Evolutionary conservation across 2,797 vertebrate genomes (phyloP).

Genomic region (Brachymystax lenok): DNA sequence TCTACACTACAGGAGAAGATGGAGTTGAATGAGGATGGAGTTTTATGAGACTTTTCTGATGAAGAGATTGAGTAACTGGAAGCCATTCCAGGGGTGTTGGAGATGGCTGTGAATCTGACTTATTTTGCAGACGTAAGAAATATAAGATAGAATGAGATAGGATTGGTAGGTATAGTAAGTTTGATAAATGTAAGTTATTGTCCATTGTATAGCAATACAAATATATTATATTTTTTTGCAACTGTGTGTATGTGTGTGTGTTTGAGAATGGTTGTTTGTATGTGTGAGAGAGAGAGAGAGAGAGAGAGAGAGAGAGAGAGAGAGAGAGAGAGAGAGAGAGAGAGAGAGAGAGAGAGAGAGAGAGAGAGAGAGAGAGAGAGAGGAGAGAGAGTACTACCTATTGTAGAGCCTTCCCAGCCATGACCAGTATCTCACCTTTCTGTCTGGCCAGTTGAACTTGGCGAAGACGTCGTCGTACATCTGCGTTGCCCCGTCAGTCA

Average conservation of each 20-base stretch:
- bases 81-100: neutral
- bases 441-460: conserved; percentile 95
- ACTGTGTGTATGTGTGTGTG: too few relatives aligned
- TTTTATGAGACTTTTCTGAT: neutral
- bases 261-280: too few relatives aligned
- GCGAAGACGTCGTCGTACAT: conserved; percentile 94
- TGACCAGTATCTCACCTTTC: conserved; percentile 81
- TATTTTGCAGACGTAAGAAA: neutral
- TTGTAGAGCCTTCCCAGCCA: neutral
- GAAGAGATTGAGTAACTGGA: neutral
- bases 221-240: too few relatives aligned
- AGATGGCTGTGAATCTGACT: neutral
- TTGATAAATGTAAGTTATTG: too few relatives aligned
- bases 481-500: conserved; percentile 93
- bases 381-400: neutral
- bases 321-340: too few relatives aligned
- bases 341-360: neutral
- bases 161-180: neutral
- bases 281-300: too few relatives aligned
- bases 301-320: too few relatives aligned
- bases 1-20: neutral
- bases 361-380: neutral
- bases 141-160: neutral
- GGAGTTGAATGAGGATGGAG: too few relatives aligned
- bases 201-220: too few relatives aligned